A percentile compares a stretch with the other conserved stretches of the same genome.
These are phyloP conservation scores for Agrochola circellaris DNA, from an alignment of 2,888 invertebrate genomes.

Conservation along the genomic window DNA sequence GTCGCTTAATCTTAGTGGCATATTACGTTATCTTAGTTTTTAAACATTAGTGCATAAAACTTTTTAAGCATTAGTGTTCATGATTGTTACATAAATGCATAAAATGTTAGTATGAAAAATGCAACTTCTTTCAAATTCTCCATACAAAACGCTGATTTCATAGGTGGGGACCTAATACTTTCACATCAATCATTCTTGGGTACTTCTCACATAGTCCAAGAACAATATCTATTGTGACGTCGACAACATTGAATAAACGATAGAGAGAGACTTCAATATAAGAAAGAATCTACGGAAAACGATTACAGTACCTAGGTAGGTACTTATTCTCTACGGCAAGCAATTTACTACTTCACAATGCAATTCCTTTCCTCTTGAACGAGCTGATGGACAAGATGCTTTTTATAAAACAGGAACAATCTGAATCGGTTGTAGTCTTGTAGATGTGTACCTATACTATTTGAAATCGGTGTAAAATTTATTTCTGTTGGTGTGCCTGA, in stretches of 20 bases:
- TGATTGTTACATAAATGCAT: too few relatives aligned
- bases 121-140: too few relatives aligned
- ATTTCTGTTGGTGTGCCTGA: background rate
- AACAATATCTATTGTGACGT: slow-evolving; percentile 13
- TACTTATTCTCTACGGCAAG: slow-evolving; percentile 56
- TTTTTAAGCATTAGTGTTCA: too few relatives aligned
- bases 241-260: slow-evolving; percentile 28
- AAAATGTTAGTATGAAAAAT: too few relatives aligned
- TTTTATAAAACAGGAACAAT: slow-evolving; percentile 39
- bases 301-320: slow-evolving; percentile 49
- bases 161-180: too few relatives aligned
- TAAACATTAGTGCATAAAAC: too few relatives aligned
- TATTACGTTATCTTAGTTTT: too few relatives aligned
- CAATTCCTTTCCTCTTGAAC: slow-evolving; percentile 63
- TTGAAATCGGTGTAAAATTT: background rate
- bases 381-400: slow-evolving; percentile 55
- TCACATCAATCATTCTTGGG: too few relatives aligned
- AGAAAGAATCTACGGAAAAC: slow-evolving; percentile 40
- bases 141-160: too few relatives aligned
- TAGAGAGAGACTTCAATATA: slow-evolving; percentile 27
- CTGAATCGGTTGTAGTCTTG: slow-evolving; percentile 3
- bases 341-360: slow-evolving; percentile 68
- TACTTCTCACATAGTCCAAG: background rate
- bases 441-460: background rate
- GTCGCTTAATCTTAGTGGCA: too few relatives aligned